These are phyloP conservation scores for Prionailurus viverrinus DNA, from an alignment of 2,113 vertebrate genomes.

Conservation along the genomic window DNA sequence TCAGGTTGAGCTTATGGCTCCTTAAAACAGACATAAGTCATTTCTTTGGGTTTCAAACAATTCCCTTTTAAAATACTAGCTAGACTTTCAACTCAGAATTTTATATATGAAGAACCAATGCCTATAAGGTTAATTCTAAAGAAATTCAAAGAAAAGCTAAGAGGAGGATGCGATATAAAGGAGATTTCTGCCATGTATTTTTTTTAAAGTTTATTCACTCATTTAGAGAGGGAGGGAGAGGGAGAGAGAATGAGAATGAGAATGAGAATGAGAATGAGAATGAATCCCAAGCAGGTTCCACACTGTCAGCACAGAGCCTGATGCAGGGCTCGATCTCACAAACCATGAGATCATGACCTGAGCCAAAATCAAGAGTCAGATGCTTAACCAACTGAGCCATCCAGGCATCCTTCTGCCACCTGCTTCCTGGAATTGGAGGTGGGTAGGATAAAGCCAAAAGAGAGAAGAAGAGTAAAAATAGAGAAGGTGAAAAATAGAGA, in stretches of 20 bases:
- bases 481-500: not conserved
- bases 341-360: too few relatives aligned
- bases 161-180: not conserved
- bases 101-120: not conserved
- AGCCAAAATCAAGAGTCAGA: too few relatives aligned
- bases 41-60: slow-evolving; percentile 28
- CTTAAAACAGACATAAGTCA: not conserved
- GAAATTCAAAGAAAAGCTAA: not conserved
- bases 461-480: not conserved
- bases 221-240: too few relatives aligned
- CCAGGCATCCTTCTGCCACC: too few relatives aligned
- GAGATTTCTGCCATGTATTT: not conserved
- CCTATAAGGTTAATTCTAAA: not conserved
- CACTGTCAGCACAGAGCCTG: too few relatives aligned
- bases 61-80: slow-evolving; percentile 4
- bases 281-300: too few relatives aligned
- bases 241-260: too few relatives aligned
- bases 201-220: too few relatives aligned
- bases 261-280: too few relatives aligned
- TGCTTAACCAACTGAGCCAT: too few relatives aligned
- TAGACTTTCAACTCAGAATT: not conserved
- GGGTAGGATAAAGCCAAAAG: not conserved
- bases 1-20: not conserved
- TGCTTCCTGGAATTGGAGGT: not conserved
- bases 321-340: too few relatives aligned